Percentiles rank a stretch among this genome's conserved stretches.
These are phyloP conservation scores for Nannobrachium achirus DNA, from an alignment of 2,113 vertebrate species.

Conservation along the genomic window DNA sequence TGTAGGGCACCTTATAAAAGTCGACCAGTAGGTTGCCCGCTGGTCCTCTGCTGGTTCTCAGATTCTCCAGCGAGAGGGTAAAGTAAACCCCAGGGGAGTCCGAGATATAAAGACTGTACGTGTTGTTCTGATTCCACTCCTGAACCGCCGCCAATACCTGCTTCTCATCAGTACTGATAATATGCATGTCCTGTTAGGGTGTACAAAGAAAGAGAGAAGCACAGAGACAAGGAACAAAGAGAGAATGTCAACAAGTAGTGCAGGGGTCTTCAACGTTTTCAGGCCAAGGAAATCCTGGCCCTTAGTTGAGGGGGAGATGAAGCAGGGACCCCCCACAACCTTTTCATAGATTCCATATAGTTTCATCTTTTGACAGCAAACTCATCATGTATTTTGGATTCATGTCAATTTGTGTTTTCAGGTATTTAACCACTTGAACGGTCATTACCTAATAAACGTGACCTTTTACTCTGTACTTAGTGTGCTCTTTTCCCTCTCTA, in stretches of 20 bases:
- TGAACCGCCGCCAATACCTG: conserved; percentile 95
- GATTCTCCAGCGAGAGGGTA: conserved; percentile 91
- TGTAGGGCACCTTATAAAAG: conserved; percentile 89
- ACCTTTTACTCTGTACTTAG: too few species aligned
- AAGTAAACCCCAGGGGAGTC: conserved; percentile 91
- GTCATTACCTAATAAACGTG: too few species aligned
- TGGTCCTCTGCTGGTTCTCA: conserved; percentile 89
- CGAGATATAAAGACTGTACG: conserved; percentile 94
- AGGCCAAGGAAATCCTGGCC: too few species aligned
- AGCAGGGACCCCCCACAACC: too few species aligned
- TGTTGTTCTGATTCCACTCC: conserved; percentile 97
- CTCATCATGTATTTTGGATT: too few species aligned
- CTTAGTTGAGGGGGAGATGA: too few species aligned
- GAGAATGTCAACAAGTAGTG: background rate
- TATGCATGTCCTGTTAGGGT: conserved; percentile 92
- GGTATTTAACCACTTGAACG: too few species aligned
- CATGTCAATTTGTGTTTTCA: too few species aligned
- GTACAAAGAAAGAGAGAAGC: background rate
- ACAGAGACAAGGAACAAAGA: conserved; percentile 4
- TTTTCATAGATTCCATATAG: too few species aligned
- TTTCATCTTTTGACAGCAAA: too few species aligned
- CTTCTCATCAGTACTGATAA: conserved; percentile 95
- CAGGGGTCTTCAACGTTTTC: too few species aligned
- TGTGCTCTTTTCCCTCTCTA: too few species aligned
- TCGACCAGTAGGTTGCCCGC: conserved; percentile 94